Conservation (phyloP, 1,140 invertebrate species). For the Drosophila erecta region DNA sequence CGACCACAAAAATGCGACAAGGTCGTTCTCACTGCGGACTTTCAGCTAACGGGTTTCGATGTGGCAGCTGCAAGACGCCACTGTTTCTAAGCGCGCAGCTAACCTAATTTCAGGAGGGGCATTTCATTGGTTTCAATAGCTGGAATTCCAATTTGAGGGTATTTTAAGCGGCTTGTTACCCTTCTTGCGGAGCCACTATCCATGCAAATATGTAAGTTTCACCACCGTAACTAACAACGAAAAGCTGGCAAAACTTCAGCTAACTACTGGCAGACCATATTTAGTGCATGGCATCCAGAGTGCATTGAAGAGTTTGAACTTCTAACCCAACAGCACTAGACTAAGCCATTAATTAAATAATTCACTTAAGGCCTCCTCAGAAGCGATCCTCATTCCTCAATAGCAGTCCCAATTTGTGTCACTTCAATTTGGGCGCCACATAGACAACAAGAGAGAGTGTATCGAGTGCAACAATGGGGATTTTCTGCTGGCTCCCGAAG, state of each 20-base stretch:
- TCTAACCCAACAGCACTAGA: background rate
- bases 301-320: background rate
- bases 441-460: background rate
- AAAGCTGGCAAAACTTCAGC: background rate
- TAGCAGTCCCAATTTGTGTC: background rate
- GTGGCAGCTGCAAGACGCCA: conserved; percentile 1
- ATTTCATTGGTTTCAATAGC: too few relatives aligned
- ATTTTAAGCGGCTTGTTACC: background rate
- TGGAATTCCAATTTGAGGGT: background rate
- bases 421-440: conserved; percentile 14
- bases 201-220: too few relatives aligned
- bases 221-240: too few relatives aligned
- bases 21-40: conserved; percentile 38
- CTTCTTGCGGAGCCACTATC: background rate
- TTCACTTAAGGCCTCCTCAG: background rate
- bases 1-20: conserved; percentile 25
- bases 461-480: background rate
- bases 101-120: conserved; percentile 1
- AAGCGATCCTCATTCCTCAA: background rate
- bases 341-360: background rate
- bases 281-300: background rate
- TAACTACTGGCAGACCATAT: background rate
- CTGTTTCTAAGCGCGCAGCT: background rate
- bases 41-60: conserved; percentile 26
- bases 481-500: conserved; percentile 1